phyloP scores from a whole-genome alignment of 2,888 invertebrate genomes.

The Cecidostiba fungosa region DNA sequence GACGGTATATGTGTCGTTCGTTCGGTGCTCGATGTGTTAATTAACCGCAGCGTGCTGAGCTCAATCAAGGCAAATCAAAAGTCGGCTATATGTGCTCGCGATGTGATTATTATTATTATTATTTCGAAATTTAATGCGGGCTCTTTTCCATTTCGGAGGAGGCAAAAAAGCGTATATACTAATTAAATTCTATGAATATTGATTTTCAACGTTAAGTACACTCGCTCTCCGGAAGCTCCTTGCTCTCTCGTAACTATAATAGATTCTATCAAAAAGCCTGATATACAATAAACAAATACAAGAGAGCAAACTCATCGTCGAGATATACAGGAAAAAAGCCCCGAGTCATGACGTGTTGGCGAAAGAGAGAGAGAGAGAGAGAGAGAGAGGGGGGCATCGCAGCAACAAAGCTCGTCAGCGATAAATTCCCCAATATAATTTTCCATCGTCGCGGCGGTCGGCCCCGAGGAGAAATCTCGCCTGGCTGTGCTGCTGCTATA shows the following conservation, averaged over 20 bases:
- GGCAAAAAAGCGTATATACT: not conserved
- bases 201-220: no score
- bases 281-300: not conserved
- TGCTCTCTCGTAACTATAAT: no score
- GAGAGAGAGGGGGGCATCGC: no score
- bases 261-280: no score
- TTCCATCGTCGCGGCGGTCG: not conserved
- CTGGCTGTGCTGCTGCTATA: not conserved
- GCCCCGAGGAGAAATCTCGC: not conserved
- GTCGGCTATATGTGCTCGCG: not conserved
- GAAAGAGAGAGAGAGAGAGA: no score
- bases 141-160: not conserved
- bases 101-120: constrained; percentile 17
- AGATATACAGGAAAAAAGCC: not conserved
- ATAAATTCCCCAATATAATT: constrained; percentile 6
- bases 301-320: not conserved
- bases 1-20: not conserved
- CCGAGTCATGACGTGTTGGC: not conserved
- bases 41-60: not conserved
- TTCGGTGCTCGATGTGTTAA: constrained; percentile 18
- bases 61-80: not conserved
- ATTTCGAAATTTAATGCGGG: not conserved
- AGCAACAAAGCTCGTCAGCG: not conserved
- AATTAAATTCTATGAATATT: no score
- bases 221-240: no score